Evolutionary conservation across 2,888 invertebrate genomes (phyloP), one percentile per base, ranked within the genome.

Genomic region (Pseudolycoriella hygida): DNA sequence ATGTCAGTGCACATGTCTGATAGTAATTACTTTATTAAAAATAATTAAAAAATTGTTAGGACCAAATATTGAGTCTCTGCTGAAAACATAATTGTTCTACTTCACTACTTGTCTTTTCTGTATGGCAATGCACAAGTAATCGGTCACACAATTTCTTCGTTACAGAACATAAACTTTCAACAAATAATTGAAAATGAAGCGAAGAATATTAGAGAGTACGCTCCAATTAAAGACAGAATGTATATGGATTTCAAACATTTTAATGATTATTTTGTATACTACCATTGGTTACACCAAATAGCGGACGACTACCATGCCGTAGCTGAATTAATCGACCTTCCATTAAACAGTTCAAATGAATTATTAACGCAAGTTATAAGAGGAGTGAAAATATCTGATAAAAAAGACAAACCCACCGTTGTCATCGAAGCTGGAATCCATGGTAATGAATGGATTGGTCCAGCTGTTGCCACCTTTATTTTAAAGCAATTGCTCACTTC

Each of bases 391-490:
- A 72, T 82, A 46, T 76, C 75, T 48, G 14, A 53, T 0, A 11
- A 6, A 10, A 30, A 30, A 11, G 6, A 6, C 64, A 60, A 56
- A 67, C 72, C 57, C 0, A 62, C 71, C 3, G 68, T 73, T 53
- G 67, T 71, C 51, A 57, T 74, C 54, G 70, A 72, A 50, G 72
- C 69, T 2, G 70, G 69, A 49, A 72, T 77, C 44, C 79, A 79
- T 56, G 77, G 77, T 0, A 68, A 77, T 2, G 79, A 79, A 59
- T 79, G 78, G 79, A 74, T 77, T 44, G 73, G 77, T 1, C 72
- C 75, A 0, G 70, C 73, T 0, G 71, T 69, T 1, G 67, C 73
- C 1, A 64, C 64, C 1, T 66, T n/a, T n/a, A n/a, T n/a, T n/a
- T n/a, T n/a, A n/a, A n/a, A n/a, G n/a, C n/a, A n/a, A n/a, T n/a